phyloP scores from a whole-genome alignment of 2,888 invertebrate species.

The Sarcophaga variegata region DNA sequence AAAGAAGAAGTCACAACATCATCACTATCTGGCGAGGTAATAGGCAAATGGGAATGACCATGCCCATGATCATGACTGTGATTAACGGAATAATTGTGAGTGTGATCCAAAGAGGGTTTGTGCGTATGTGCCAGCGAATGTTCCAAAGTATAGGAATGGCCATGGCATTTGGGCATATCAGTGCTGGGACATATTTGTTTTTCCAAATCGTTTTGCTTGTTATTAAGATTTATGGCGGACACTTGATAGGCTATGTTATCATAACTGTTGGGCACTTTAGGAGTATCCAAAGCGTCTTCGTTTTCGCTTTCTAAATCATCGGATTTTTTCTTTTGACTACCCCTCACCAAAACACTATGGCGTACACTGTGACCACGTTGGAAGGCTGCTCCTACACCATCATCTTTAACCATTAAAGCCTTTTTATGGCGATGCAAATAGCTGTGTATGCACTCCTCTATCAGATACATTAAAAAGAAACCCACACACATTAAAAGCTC shows the following conservation, averaged over 20 bases:
- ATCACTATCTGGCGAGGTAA: conserved; percentile 75
- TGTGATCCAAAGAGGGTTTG: conserved; percentile 46
- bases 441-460: conserved; percentile 90
- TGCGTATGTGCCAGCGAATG: conserved; percentile 42
- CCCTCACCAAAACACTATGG: conserved; percentile 75
- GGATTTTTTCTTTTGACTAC: background rate
- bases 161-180: conserved; percentile 25
- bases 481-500: conserved; percentile 89
- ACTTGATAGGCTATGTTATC: conserved; percentile 22
- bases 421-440: conserved; percentile 84
- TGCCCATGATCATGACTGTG: conserved; percentile 65
- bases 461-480: conserved; percentile 89
- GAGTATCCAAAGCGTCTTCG: conserved; percentile 17
- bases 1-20: conserved; percentile 80
- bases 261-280: background rate
- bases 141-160: conserved; percentile 22
- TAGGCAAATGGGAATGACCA: conserved; percentile 75
- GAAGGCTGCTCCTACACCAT: conserved; percentile 77
- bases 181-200: conserved; percentile 36
- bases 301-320: background rate
- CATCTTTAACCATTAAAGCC: conserved; percentile 72
- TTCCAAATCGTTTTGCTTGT: conserved; percentile 8
- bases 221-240: background rate
- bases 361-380: conserved; percentile 78
- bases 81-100: conserved; percentile 59